These are phyloP conservation scores for Cyclopterus lumpus DNA, from an alignment of 2,797 vertebrate genomes.

Conservation along the genomic window DNA sequence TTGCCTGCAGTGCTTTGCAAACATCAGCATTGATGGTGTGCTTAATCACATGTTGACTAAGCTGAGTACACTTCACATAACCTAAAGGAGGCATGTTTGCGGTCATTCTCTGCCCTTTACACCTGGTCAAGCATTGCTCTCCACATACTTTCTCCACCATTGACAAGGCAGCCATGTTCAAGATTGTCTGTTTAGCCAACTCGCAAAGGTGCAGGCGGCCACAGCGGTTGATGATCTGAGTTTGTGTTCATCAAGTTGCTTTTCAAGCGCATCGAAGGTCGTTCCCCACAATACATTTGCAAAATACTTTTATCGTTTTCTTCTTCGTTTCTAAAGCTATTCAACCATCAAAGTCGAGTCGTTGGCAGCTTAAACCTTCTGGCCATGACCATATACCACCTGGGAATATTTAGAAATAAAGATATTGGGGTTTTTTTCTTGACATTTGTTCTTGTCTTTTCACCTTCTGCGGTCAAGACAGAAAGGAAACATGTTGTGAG, in stretches of 20 bases:
- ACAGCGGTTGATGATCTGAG: constrained; percentile 6
- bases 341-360: too few species aligned
- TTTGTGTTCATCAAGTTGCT: constrained; percentile 1
- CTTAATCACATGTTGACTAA: constrained; percentile 30
- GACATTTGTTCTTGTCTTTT: constrained; percentile 5
- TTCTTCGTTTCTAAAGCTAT: neutral
- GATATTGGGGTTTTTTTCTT: neutral
- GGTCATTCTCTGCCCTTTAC: constrained; percentile 42
- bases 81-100: constrained; percentile 30
- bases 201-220: constrained; percentile 29
- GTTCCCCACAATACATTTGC: neutral
- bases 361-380: neutral
- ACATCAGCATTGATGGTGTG: constrained; percentile 13
- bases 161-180: constrained; percentile 24
- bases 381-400: neutral
- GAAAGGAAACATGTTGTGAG: constrained; percentile 7
- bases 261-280: neutral
- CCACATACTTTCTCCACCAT: constrained; percentile 22
- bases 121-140: constrained; percentile 25
- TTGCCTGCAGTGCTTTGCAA: constrained; percentile 9
- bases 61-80: constrained; percentile 24
- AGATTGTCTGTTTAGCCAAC: constrained; percentile 56
- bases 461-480: neutral
- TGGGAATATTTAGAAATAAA: neutral
- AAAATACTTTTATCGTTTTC: neutral